These are phyloP conservation scores for Microplitis mediator DNA, from an alignment of 1,140 invertebrate species.

Conservation along the genomic window DNA sequence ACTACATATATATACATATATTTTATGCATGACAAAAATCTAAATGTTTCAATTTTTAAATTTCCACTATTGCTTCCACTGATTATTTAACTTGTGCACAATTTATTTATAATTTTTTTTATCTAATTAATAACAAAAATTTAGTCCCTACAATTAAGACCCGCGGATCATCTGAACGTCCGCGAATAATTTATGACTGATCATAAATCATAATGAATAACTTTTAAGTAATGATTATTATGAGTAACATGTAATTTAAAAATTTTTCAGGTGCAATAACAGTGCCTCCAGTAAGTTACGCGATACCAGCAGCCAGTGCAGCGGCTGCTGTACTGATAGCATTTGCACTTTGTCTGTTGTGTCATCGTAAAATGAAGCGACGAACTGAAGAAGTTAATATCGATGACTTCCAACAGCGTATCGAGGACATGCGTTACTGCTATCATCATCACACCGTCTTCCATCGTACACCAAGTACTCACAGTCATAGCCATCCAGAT, in stretches of 20 bases:
- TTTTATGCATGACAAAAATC: constrained; percentile 27
- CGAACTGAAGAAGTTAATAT: constrained; percentile 46
- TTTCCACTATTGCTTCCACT: too few species aligned
- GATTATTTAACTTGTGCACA: too few species aligned
- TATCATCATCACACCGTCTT: constrained; percentile 55
- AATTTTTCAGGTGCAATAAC: constrained; percentile 55
- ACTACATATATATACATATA: not conserved
- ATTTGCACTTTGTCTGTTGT: constrained; percentile 51
- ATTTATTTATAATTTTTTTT: too few species aligned
- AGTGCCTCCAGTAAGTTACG: constrained; percentile 56
- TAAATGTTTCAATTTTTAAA: constrained; percentile 1
- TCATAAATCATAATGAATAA: not conserved
- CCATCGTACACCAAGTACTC: constrained; percentile 36
- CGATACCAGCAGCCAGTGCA: constrained; percentile 48
- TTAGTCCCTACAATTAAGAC: too few species aligned
- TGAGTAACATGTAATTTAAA: not conserved
- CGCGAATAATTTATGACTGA: too few species aligned
- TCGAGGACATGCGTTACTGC: constrained; percentile 51
- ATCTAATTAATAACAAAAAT: too few species aligned
- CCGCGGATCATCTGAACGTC: too few species aligned
- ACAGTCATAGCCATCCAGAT: constrained; percentile 39
- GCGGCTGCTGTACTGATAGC: constrained; percentile 47
- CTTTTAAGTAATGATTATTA: not conserved
- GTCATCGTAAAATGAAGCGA: constrained; percentile 50
- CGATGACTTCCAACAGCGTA: constrained; percentile 49